A percentile compares a stretch with the other conserved stretches of the same genome.
Evolutionary conservation across 2,797 vertebrate genomes (phyloP).

Genomic region (Oophaga sylvatica): DNA sequence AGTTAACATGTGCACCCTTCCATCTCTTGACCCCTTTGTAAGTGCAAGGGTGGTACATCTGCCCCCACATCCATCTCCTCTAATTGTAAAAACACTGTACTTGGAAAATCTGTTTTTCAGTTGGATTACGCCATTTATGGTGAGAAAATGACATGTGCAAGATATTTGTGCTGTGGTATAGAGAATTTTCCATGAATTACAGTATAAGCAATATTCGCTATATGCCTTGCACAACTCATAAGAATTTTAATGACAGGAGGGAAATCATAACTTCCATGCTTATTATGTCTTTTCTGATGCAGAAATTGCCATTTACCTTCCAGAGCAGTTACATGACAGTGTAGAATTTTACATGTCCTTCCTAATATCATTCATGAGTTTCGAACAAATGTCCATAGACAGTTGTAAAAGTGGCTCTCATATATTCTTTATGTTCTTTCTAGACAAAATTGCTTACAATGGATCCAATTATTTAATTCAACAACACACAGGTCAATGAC

Average conservation of each 20-base stretch:
- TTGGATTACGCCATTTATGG: background rate
- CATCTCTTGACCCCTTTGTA: no score
- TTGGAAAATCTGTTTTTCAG: no score
- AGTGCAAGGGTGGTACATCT: no score
- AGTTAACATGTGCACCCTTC: no score
- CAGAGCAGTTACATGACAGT: background rate
- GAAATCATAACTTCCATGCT: background rate
- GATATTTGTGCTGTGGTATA: background rate
- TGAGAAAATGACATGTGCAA: background rate
- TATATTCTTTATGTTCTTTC: constrained; percentile 19
- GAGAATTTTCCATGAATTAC: background rate
- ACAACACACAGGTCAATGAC: constrained; percentile 29
- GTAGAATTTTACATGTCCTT: background rate
- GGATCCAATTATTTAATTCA: constrained; percentile 14
- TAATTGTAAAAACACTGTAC: no score
- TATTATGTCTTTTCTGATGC: background rate
- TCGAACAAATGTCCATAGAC: background rate
- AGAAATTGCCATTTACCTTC: background rate
- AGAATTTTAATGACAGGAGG: background rate
- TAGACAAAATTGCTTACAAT: background rate
- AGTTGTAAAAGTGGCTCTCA: background rate
- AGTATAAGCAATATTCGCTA: background rate
- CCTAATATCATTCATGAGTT: no score
- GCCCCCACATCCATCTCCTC: no score
- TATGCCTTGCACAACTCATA: background rate